A percentile compares a stretch with the other conserved stretches of the same genome.
These are phyloP conservation scores for Delichon dasypus DNA, from an alignment of 2,797 vertebrate species.

Conservation along the genomic window DNA sequence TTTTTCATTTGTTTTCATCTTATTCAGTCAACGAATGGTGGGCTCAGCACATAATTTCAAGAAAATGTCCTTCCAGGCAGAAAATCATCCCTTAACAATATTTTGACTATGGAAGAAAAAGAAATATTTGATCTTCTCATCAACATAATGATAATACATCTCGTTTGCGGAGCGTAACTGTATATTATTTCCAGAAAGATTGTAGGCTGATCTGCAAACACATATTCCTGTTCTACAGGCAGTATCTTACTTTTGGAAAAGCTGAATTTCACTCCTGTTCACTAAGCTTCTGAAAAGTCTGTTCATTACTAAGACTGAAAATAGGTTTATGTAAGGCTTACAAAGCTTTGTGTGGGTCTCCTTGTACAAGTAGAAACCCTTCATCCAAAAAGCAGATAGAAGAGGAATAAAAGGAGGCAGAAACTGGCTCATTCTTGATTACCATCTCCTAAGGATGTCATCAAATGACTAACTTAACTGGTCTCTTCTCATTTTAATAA, in stretches of 20 bases:
- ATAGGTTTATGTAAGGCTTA: conserved; percentile 51
- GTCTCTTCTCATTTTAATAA: not conserved
- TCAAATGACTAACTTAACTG: not conserved
- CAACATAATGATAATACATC: conserved; percentile 48
- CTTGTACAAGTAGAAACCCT: not conserved
- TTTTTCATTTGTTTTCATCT: conserved; percentile 45
- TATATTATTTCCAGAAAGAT: conserved; percentile 58
- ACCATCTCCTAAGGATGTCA: not conserved
- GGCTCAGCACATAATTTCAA: conserved; percentile 48
- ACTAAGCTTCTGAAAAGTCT: conserved; percentile 43
- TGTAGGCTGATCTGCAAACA: conserved; percentile 51
- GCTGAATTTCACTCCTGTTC: conserved; percentile 42
- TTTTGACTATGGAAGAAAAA: conserved; percentile 51
- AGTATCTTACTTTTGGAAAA: conserved; percentile 25
- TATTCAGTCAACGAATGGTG: not conserved
- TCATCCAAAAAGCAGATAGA: not conserved
- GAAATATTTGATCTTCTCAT: conserved; percentile 60
- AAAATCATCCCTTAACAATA: conserved; percentile 56
- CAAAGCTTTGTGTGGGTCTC: conserved; percentile 27
- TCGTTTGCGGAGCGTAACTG: conserved; percentile 29
- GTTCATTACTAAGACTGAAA: conserved; percentile 50
- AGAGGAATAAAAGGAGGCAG: not conserved
- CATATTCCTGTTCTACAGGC: conserved; percentile 42
- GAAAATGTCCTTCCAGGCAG: conserved; percentile 61
- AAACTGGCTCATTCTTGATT: not conserved